Conservation (phyloP, 2,113 vertebrate genomes). For the Megalops atlanticus region DNA sequence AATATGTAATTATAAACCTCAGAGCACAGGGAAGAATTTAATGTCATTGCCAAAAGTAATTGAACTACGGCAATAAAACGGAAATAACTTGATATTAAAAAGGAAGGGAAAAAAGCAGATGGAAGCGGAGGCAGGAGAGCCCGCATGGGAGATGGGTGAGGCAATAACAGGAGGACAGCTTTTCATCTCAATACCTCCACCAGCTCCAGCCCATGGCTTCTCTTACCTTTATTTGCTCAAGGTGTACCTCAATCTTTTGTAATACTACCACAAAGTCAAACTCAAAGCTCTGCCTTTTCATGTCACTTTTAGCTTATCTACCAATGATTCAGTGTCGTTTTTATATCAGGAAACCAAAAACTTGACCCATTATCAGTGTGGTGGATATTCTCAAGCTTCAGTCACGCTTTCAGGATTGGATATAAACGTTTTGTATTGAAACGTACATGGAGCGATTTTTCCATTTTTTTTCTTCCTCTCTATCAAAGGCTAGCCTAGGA, state of each 20-base stretch:
- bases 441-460: too few relatives aligned
- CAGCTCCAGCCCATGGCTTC: neutral
- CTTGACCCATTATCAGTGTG: slow-evolving; percentile 5
- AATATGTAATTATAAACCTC: slow-evolving; percentile 37
- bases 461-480: too few relatives aligned
- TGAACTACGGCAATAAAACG: slow-evolving; percentile 37
- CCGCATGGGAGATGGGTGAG: slow-evolving; percentile 28
- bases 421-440: neutral
- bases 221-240: slow-evolving; percentile 15
- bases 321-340: slow-evolving; percentile 4
- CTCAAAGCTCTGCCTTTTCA: neutral
- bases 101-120: slow-evolving; percentile 1
- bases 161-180: slow-evolving; percentile 27
- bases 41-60: slow-evolving; percentile 38
- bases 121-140: slow-evolving; percentile 9
- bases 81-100: slow-evolving; percentile 39
- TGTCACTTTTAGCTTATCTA: neutral
- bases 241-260: neutral
- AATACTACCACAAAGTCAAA: slow-evolving; percentile 1
- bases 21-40: slow-evolving; percentile 22
- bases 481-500: too few relatives aligned
- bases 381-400: neutral
- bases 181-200: slow-evolving; percentile 18
- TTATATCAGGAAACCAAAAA: neutral
- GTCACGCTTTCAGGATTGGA: neutral